Percentiles rank a stretch among this genome's conserved stretches.
Evolutionary conservation across 2,888 invertebrate genomes (phyloP).

Genomic region (Chrysolina haemoptera): DNA sequence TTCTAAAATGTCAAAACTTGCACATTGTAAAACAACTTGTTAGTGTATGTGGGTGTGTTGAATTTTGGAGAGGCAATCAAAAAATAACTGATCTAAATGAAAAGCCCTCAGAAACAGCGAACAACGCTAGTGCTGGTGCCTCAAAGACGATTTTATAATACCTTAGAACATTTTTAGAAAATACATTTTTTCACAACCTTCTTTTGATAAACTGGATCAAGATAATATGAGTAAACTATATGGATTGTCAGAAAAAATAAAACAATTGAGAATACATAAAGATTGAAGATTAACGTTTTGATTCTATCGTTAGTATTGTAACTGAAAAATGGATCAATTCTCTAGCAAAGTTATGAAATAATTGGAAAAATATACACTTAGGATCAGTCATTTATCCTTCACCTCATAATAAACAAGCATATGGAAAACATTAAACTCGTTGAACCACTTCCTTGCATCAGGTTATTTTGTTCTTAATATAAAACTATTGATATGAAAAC

Average conservation of each 20-base stretch:
- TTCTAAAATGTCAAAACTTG: not conserved
- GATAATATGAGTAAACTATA: not conserved
- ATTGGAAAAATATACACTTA: constrained; percentile 1
- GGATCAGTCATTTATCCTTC: constrained; percentile 4
- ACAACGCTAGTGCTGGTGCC: not conserved
- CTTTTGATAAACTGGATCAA: not conserved
- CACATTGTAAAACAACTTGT: not conserved
- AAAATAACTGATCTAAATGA: constrained; percentile 1
- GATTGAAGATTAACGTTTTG: not conserved
- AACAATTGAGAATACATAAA: not conserved
- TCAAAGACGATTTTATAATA: not conserved
- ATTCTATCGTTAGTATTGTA: not conserved
- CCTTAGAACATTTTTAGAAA: no score
- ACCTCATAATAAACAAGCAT: not conserved
- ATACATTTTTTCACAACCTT: not conserved
- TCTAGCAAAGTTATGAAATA: not conserved
- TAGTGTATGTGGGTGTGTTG: not conserved
- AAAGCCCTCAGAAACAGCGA: not conserved
- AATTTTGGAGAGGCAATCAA: not conserved
- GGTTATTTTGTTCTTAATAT: constrained; percentile 16
- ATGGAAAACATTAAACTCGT: constrained; percentile 25
- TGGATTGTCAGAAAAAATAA: not conserved
- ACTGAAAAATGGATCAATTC: not conserved
- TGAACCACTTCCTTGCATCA: constrained; percentile 29
- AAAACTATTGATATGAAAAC: constrained; percentile 36